Percentiles rank a stretch among this genome's conserved stretches.
Conservation (phyloP, 2,113 vertebrate genomes). For the Odontophorus gujanensis region DNA sequence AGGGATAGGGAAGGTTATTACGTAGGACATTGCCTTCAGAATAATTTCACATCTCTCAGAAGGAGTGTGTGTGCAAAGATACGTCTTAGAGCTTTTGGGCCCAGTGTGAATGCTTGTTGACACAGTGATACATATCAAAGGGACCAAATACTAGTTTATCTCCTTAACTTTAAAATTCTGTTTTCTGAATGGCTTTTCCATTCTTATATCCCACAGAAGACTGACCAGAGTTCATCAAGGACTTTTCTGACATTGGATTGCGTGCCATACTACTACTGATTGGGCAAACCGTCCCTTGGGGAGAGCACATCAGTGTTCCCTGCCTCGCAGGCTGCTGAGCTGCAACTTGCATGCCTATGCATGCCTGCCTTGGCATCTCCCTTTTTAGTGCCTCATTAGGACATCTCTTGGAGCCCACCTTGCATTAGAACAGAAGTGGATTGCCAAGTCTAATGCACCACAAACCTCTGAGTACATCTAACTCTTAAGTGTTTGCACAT, state of each 20-base stretch:
- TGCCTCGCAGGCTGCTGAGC: constrained; percentile 10
- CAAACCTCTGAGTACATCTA: constrained; percentile 63
- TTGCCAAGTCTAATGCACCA: constrained; percentile 43
- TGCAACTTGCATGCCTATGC: neutral
- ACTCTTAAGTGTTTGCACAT: constrained; percentile 78
- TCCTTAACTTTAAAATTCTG: neutral
- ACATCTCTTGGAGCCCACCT: constrained; percentile 41
- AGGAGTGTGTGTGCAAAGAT: neutral
- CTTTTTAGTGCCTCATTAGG: constrained; percentile 50
- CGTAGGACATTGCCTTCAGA: neutral
- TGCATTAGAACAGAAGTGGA: constrained; percentile 45
- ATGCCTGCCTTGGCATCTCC: constrained; percentile 31
- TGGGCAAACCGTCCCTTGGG: constrained; percentile 38
- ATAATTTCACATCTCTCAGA: neutral
- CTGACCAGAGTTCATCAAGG: constrained; percentile 44
- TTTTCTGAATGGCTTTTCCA: neutral
- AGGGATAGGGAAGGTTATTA: too few relatives aligned
- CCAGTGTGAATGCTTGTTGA: neutral
- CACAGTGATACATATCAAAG: too few relatives aligned
- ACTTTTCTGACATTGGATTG: neutral
- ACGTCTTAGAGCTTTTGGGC: neutral
- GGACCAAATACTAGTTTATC: neutral
- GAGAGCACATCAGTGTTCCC: constrained; percentile 4
- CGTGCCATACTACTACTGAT: constrained; percentile 80
- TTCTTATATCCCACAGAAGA: constrained; percentile 63